Base-by-base conservation (phyloP, 2,888 invertebrate genomes). In the Enoplolaimus lenunculus region DNA sequence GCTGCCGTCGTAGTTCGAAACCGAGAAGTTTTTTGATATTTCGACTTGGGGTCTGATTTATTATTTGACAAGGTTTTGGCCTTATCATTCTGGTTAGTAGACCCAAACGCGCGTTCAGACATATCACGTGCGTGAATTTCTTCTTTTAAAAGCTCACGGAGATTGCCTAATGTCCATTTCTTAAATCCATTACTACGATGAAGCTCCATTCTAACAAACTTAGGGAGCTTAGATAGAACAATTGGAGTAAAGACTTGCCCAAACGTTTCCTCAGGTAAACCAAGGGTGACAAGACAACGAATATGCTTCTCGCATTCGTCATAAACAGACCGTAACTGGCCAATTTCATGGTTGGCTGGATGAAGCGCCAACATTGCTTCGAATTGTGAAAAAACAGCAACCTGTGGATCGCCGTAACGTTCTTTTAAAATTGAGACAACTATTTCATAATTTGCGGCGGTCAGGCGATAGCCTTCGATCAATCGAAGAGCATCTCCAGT, bases 231-330 rank as follows among this genome's bases (percentile, higher is more conserved):
- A 3, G 31, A 62, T 31, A 62, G 28, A 62, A 62, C 62, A 62
- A 62, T 62, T 7, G 62, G 29, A 62, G 62, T 62, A 31, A 62
- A 62, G 28, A 62, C 62, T n/a, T 62, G 62, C 13, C 62, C 62
- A 62, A 62, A n/a, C 7, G n/a, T 62, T 29, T 62, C 62, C 16
- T 62, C 62, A 16, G 62, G 62, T 31, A 62, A 29, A 13, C 62
- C 31, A 31, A 62, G 62, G 29, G 62, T 29, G 28, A 62, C 62
- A 13, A 62, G 31, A 31, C 62, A 29, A 62, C 62, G 62, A 29
- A 62, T 62, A n/a, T 62, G 62, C n/a, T 62, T 57, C n/a, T 62
- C 62, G n/a, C 62, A 62, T 29, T 31, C 28, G n/a, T 62, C 62
- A 62, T 62, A 62, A 13, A 62, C 62, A 7, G 29, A 29, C 31